Base-by-base conservation (phyloP, 2,113 vertebrate genomes). In the Brachirus orientalis region DNA sequence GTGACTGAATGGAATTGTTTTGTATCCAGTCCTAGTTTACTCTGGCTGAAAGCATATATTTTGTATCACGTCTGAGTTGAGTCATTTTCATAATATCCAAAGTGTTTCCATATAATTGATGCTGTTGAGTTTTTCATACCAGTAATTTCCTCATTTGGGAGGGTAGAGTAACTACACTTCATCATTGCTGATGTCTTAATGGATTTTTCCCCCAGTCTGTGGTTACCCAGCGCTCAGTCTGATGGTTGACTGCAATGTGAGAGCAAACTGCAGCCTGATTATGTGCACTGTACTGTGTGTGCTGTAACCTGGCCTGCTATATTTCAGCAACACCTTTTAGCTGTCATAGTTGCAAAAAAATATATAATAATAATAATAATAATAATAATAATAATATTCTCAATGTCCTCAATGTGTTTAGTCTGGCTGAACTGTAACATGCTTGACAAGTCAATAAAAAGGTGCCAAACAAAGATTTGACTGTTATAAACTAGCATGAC, bases 341-440 rank as follows among this genome's bases (percentile, higher is more conserved):
- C 63, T 45, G 52, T 10, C 41, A 36, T 41, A 28, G 47, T 12
- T 36, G 47, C 17, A 47, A 10, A 44, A 1, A 11, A 43, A 55
- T 28, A 28, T 28, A 28, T 28, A 3, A 5, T 28, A 5, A 28
- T 28, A n/a, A n/a, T 28, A 3, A 28, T 5, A 3, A 5, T 28
- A 5, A 3, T 2, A 5, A n/a, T 28, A 3, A 28, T 5, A 3
- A 5, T 28, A 5, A 3, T 2, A 5, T 28, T 28, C n/a, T 18
- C 55, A 16, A 8, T 62, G 44, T 22, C 36, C 48, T n/a, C 16
- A 14, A 55, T 46, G 41, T 48, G 55, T 60, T 52, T 3, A 11
- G 17, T 55, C 48, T 44, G 37, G 40, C 35, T 66, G 33, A 53
- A 69, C 12, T 54, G 41, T 41, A 57, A 61, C 44, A 65, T 28